A percentile compares a stretch with the other conserved stretches of the same genome.
Evolutionary conservation across 2,888 invertebrate genomes (phyloP).

Genomic region (Taphrorychus bicolor): DNA sequence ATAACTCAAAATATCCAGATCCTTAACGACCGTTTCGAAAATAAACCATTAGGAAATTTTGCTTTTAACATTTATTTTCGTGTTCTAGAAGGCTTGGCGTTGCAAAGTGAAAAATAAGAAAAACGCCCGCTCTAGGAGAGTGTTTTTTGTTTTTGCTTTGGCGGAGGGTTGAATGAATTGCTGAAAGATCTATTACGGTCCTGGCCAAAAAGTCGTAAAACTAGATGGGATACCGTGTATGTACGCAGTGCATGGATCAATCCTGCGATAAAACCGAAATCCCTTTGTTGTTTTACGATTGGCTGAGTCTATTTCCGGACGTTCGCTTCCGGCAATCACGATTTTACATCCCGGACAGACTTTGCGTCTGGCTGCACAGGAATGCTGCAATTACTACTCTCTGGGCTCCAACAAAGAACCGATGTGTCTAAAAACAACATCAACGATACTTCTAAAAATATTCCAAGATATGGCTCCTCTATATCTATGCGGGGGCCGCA

Average conservation of each 20-base stretch:
- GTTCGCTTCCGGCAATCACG: constrained; percentile 22
- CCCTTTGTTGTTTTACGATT: constrained; percentile 32
- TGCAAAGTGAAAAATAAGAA: not conserved
- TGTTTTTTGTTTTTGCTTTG: not conserved
- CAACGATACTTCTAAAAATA: not conserved
- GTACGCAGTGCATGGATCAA: constrained; percentile 15
- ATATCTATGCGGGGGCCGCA: no score
- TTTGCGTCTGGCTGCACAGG: constrained; percentile 20
- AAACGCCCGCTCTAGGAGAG: not conserved
- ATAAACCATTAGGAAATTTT: constrained; percentile 7
- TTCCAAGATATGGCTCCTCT: no score
- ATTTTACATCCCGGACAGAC: constrained; percentile 19
- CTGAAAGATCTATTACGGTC: not conserved
- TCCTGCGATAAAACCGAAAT: constrained; percentile 21
- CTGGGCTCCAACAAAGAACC: not conserved
- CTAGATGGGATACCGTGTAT: not conserved
- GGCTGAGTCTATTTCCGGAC: constrained; percentile 30
- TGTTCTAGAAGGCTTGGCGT: no score
- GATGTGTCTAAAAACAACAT: not conserved
- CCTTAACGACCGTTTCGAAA: constrained; percentile 14
- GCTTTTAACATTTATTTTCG: not conserved
- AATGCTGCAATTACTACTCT: constrained; percentile 12
- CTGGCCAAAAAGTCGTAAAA: not conserved
- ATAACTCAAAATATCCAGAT: constrained; percentile 19
- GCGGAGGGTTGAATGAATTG: not conserved